phyloP scores from a whole-genome alignment of 2,113 vertebrate genomes.

The Thymallus thymallus region DNA sequence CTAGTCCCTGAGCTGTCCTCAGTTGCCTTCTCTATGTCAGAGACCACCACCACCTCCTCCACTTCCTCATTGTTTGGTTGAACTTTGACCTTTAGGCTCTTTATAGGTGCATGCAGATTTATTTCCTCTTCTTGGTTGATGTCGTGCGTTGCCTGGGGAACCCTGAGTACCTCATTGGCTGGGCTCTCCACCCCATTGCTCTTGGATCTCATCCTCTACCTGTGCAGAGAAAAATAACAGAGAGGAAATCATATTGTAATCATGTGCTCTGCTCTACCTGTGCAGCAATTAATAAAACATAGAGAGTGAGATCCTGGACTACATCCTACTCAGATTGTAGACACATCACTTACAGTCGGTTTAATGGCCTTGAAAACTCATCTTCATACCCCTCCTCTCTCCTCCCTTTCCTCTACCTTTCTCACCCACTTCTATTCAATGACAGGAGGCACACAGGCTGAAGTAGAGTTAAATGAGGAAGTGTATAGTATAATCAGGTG shows the following conservation, averaged over 20 bases:
- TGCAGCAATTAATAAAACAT: constrained; percentile 24
- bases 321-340: background rate
- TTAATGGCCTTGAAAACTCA: constrained; percentile 23
- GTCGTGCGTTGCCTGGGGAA: constrained; percentile 74
- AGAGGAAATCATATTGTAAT: background rate
- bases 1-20: constrained; percentile 71
- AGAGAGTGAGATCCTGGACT: background rate
- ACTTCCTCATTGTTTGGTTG: constrained; percentile 74
- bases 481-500: background rate
- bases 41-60: constrained; percentile 75
- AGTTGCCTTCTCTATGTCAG: constrained; percentile 79
- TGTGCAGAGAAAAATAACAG: constrained; percentile 54
- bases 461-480: constrained; percentile 1
- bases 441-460: constrained; percentile 3
- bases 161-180: constrained; percentile 76
- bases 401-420: background rate
- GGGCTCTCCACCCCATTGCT: constrained; percentile 82
- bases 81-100: constrained; percentile 78
- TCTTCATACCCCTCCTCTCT: background rate
- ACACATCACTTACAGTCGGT: background rate
- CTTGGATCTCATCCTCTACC: constrained; percentile 91
- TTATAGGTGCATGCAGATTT: constrained; percentile 70
- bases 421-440: constrained; percentile 20
- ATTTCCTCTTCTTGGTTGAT: constrained; percentile 75
- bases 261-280: constrained; percentile 67